Base-by-base conservation (phyloP, 1,140 invertebrate species). In the Heliothis subflexa region DNA sequence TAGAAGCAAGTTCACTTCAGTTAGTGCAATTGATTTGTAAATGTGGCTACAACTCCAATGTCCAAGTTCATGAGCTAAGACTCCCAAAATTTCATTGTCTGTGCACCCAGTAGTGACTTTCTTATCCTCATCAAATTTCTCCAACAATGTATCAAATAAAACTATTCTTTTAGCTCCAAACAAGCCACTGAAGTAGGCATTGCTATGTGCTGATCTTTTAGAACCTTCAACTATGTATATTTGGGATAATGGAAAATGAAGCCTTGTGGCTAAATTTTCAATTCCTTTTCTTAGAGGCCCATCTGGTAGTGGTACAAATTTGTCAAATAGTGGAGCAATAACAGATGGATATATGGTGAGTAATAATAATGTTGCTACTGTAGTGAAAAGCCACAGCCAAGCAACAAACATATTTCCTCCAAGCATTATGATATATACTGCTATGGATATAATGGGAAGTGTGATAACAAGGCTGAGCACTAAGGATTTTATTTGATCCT, bases 121-220 rank as follows among this genome's bases (percentile, higher is more conserved):
- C 81, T 95, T 94, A 18, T 90, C 85, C 64, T 93, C 96, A 84
- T 95, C 94, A 87, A 95, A 93, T 86, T 88, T 94, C 85, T 94
- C 91, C 14, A 99, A 93, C 47, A 99, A 93, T 5, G 99, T 99
- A 93, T 99, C 99, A 95, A 99, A 99, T 3, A 99, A 95, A n/a
- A 99, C 99, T 91, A 99, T 99, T 78, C 99, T 96, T 89, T 99
- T 99, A 64, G 98, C 97, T 86, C 99, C 99, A 95, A 98, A 98
- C 83, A 99, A 97, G 3, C 99, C 99, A 95, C 99, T 99, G 87
- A 99, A 98, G 91, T 99, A 99, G 12, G 99, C 99, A 96, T 99
- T 99, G 86, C 98, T 99, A 88, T 99, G 99, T 1, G 98, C 97
- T 11, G 98, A 99, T 78, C 99, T 95, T 91, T 99, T 99, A 0